Conservation (phyloP, 2,113 vertebrate species). For the Prunella fulvescens region DNA sequence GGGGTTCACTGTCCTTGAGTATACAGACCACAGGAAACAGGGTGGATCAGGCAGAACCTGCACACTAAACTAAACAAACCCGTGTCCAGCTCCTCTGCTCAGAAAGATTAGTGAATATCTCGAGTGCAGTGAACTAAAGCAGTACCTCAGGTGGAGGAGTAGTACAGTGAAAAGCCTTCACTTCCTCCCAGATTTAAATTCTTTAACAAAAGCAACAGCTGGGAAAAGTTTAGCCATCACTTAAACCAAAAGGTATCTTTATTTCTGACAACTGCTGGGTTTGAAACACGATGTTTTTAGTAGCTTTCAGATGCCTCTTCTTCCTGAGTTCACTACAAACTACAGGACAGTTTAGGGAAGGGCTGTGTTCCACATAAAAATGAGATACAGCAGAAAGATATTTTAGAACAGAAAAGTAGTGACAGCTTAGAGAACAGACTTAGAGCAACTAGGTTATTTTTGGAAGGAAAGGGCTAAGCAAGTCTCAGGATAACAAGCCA, state of each 20-base stretch:
- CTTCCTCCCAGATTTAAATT: conserved; percentile 6
- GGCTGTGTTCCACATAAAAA: not conserved
- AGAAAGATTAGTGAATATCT: not conserved
- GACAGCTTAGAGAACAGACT: not conserved
- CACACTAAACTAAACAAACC: not conserved
- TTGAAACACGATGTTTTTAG: not conserved
- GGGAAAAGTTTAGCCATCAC: not conserved
- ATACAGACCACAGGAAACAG: not conserved
- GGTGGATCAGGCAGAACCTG: not conserved
- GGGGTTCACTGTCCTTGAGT: not conserved
- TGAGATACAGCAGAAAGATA: not conserved
- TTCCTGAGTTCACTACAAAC: not conserved
- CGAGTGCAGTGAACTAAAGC: not conserved
- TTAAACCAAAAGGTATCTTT: not conserved
- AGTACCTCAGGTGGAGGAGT: not conserved
- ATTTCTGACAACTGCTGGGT: not conserved
- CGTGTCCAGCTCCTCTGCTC: not conserved
- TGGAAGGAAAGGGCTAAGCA: not conserved
- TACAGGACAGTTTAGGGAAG: not conserved
- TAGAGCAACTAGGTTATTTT: not conserved
- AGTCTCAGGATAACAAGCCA: not conserved
- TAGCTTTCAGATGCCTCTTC: not conserved
- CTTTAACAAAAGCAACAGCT: not conserved
- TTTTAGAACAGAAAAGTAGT: not conserved
- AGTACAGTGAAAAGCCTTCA: not conserved